A percentile compares a stretch with the other conserved stretches of the same genome.
Evolutionary conservation across 2,797 vertebrate genomes (phyloP).

Genomic region (Taenioides sp.): DNA sequence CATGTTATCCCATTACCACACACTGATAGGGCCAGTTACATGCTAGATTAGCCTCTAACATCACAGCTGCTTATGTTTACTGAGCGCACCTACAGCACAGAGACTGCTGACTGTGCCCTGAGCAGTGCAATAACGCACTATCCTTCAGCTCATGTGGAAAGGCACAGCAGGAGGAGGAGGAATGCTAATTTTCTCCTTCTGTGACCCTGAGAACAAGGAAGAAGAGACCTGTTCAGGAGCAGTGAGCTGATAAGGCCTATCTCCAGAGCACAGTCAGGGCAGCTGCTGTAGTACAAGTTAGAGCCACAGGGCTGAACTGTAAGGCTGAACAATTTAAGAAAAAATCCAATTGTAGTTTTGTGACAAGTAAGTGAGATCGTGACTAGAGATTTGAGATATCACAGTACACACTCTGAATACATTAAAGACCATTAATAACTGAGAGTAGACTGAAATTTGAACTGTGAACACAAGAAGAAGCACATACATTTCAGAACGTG

Average conservation of each 20-base stretch:
- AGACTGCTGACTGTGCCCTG: constrained; percentile 54
- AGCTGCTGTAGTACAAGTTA: constrained; percentile 49
- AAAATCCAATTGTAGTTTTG: neutral
- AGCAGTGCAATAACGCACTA: constrained; percentile 43
- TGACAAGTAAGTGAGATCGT: neutral
- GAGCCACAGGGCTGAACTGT: constrained; percentile 20
- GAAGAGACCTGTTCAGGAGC: constrained; percentile 46
- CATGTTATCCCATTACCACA: constrained; percentile 13
- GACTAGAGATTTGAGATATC: neutral
- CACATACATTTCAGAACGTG: neutral
- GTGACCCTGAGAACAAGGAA: constrained; percentile 43
- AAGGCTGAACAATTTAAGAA: neutral
- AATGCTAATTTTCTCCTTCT: constrained; percentile 48
- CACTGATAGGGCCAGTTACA: constrained; percentile 24
- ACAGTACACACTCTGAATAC: neutral
- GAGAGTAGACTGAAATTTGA: neutral
- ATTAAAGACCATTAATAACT: neutral
- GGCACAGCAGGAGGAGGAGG: constrained; percentile 37
- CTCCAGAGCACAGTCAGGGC: constrained; percentile 42
- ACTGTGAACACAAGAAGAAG: neutral
- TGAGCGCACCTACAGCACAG: constrained; percentile 35
- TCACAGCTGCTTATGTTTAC: constrained; percentile 28
- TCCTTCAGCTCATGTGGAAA: constrained; percentile 48
- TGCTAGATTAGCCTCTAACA: constrained; percentile 24
- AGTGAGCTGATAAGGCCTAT: constrained; percentile 61